A percentile compares a stretch with the other conserved stretches of the same genome.
Conservation (phyloP, 2,888 invertebrate genomes). For the Nemotelus nigrinus region DNA sequence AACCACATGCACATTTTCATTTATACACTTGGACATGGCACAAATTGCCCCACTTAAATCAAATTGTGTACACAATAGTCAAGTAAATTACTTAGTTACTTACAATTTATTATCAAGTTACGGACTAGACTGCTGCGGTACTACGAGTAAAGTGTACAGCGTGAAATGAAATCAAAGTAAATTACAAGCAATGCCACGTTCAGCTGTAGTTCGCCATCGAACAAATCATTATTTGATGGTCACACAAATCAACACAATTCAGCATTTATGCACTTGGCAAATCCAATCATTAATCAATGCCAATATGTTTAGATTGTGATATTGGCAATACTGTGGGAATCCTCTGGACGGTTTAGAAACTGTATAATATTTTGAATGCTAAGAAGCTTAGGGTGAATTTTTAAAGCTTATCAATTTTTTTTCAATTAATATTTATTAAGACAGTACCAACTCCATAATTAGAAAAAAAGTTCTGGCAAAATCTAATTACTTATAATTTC, state of each 20-base stretch:
- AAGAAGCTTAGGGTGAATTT: too few relatives aligned
- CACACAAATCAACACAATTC: conserved; percentile 14
- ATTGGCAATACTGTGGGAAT: too few relatives aligned
- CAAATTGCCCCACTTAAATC: conserved; percentile 31
- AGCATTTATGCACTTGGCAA: conserved; percentile 15
- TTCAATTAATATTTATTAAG: too few relatives aligned
- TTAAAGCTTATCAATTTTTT: too few relatives aligned
- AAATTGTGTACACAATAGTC: conserved; percentile 27
- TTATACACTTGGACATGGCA: conserved; percentile 13
- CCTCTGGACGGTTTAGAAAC: too few relatives aligned
- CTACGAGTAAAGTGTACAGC: too few relatives aligned
- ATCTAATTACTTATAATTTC: too few relatives aligned
- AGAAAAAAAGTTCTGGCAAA: too few relatives aligned
- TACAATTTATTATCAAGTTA: conserved; percentile 8
- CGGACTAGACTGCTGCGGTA: too few relatives aligned
- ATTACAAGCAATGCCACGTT: conserved; percentile 27
- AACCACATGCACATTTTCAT: neutral
- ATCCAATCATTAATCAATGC: conserved; percentile 18
- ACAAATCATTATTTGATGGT: conserved; percentile 20
- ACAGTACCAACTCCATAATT: too few relatives aligned
- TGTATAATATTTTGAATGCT: too few relatives aligned
- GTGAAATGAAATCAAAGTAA: conserved; percentile 29
- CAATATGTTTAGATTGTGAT: neutral
- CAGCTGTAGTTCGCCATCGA: neutral
- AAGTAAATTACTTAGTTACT: conserved; percentile 23